Conservation (phyloP, 2,113 vertebrate genomes). For the Nipponia nippon region DNA sequence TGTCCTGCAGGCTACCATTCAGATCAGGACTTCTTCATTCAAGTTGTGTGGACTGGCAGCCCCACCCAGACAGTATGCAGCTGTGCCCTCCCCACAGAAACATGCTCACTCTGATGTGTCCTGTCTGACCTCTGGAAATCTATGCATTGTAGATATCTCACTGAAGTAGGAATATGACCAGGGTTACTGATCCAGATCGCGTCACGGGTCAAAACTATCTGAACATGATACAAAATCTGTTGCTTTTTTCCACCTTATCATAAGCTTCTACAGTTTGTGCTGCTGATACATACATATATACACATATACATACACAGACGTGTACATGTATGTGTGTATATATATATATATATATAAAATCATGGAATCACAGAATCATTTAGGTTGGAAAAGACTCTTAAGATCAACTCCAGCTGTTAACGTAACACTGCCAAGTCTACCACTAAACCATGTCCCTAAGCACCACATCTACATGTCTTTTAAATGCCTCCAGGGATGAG, state of each 20-base stretch:
- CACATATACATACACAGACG: background rate
- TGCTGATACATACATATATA: background rate
- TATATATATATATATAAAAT: background rate
- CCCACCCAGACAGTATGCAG: background rate
- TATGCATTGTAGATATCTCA: background rate
- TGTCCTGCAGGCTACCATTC: background rate
- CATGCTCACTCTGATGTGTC: accelerated
- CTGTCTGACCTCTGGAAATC: background rate
- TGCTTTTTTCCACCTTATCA: background rate
- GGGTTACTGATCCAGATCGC: background rate
- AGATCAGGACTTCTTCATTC: background rate
- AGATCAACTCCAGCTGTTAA: background rate
- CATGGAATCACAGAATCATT: background rate
- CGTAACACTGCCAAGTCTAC: background rate
- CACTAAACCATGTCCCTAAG: background rate
- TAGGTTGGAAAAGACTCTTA: background rate
- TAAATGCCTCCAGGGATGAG: background rate
- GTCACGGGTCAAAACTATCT: background rate
- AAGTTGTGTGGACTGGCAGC: background rate
- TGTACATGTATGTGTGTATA: background rate
- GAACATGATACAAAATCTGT: background rate
- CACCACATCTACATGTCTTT: background rate
- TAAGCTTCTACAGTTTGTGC: background rate
- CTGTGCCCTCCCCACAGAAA: background rate
- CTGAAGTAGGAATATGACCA: background rate